phyloP scores from a whole-genome alignment of 1,140 invertebrate genomes.

The Ceratina calcarata region DNA sequence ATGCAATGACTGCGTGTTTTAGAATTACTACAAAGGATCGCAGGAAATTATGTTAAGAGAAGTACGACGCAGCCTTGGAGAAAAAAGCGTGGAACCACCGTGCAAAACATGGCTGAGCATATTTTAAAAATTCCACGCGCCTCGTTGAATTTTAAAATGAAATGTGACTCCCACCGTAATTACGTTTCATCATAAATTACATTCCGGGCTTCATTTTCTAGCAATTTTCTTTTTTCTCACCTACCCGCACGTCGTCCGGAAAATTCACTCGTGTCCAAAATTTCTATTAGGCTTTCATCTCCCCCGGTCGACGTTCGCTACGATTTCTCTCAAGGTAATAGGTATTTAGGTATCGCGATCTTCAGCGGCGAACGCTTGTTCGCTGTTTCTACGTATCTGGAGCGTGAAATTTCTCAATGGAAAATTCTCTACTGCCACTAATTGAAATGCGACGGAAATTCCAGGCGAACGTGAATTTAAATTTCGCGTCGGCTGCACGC shows the following conservation, averaged over 20 bases:
- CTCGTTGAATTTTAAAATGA: background rate
- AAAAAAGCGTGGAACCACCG: background rate
- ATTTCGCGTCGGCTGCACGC: background rate
- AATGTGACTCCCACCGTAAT: background rate
- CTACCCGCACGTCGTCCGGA: background rate
- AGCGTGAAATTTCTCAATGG: conserved; percentile 1
- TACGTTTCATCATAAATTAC: background rate
- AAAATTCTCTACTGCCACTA: background rate
- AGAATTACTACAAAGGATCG: no score
- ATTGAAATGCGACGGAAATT: background rate
- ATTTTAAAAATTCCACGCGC: background rate
- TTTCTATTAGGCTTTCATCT: background rate
- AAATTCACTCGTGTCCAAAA: background rate
- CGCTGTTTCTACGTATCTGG: background rate
- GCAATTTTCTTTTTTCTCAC: background rate
- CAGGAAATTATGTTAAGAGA: no score
- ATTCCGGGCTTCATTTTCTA: no score
- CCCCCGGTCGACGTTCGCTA: background rate
- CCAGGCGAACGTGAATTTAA: background rate
- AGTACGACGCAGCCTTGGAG: no score
- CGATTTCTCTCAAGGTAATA: background rate
- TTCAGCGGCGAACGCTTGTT: background rate
- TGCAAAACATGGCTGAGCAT: background rate
- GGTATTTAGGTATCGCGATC: background rate
- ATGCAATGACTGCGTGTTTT: no score